phyloP scores from a whole-genome alignment of 2,888 invertebrate species.

The Mantis religiosa region DNA sequence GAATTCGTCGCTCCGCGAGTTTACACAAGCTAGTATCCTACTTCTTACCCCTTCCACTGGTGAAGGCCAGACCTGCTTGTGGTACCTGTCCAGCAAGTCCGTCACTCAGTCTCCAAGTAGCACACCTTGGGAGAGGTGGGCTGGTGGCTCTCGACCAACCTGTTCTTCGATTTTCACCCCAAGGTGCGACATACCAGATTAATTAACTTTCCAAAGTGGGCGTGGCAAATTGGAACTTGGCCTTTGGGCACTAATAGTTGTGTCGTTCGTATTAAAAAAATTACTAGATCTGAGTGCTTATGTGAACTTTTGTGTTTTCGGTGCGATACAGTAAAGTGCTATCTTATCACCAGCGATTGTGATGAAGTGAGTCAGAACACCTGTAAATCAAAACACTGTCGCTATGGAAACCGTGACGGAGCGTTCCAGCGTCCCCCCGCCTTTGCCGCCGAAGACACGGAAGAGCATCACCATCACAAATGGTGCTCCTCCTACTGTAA shows the following conservation, averaged over 20 bases:
- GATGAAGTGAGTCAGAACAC: not conserved
- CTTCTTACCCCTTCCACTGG: not conserved
- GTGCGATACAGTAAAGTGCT: not conserved
- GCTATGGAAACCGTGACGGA: not conserved
- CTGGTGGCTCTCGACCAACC: not conserved
- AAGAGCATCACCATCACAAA: conserved; percentile 28
- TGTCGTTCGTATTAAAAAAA: not conserved
- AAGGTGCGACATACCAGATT: not conserved
- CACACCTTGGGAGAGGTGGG: not conserved
- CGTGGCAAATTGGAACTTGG: not conserved
- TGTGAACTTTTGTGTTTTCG: not conserved
- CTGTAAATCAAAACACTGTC: not conserved
- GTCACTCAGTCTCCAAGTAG: conserved; percentile 2
- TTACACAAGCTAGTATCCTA: conserved; percentile 33
- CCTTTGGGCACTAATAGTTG: not conserved
- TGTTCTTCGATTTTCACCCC: not conserved
- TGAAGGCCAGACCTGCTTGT: not conserved
- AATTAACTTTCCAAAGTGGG: not conserved
- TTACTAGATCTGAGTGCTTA: not conserved
- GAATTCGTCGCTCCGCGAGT: not conserved
- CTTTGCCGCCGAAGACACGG: conserved; percentile 55
- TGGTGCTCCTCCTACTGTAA: not conserved
- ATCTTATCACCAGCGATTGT: not conserved
- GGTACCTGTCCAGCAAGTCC: conserved; percentile 3
- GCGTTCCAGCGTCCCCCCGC: conserved; percentile 46